Conservation (phyloP, 2,113 vertebrate genomes). For the Microtus pennsylvanicus region DNA sequence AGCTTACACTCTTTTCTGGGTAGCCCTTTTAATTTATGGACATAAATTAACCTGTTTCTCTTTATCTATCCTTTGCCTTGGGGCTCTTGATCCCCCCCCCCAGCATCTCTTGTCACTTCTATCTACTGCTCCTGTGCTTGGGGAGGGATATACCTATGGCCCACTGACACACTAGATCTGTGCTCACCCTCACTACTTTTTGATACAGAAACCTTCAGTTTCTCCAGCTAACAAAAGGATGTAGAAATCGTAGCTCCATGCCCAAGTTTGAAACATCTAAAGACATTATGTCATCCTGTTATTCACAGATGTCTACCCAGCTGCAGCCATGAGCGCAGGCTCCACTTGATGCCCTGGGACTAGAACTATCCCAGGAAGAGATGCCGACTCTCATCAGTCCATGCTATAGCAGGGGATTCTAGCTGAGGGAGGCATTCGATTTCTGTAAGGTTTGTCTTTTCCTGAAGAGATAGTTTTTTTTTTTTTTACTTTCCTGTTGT, state of each 20-base stretch:
- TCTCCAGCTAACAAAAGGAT: not conserved
- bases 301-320: not conserved
- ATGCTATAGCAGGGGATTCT: too few species aligned
- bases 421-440: not conserved
- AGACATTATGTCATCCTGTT: not conserved
- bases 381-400: fast-evolving
- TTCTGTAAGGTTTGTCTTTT: not conserved
- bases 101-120: not conserved
- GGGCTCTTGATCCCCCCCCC: not conserved
- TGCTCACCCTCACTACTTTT: fast-evolving
- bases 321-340: not conserved
- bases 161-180: too few species aligned
- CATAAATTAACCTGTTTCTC: not conserved
- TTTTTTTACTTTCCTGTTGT: not conserved
- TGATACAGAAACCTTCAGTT: not conserved
- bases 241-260: not conserved
- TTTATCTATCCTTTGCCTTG: not conserved
- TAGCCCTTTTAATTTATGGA: not conserved
- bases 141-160: not conserved
- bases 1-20: too few species aligned
- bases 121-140: not conserved
- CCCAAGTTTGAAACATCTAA: not conserved
- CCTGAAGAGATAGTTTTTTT: not conserved
- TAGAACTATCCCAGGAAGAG: not conserved
- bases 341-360: not conserved